phyloP scores from a whole-genome alignment of 1,140 invertebrate species.

The Atopsyche davidsoni region DNA sequence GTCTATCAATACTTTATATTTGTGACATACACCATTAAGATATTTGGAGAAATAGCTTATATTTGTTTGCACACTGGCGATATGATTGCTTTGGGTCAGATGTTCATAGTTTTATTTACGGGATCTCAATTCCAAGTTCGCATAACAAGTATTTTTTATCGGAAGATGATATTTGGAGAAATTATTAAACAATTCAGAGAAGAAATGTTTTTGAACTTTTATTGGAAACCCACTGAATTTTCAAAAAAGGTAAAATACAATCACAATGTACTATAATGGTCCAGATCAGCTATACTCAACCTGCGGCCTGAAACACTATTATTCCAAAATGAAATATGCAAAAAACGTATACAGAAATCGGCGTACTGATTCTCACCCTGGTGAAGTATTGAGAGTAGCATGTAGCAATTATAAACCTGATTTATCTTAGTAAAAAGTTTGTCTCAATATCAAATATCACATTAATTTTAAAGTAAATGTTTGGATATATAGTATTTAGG shows the following conservation, averaged over 20 bases:
- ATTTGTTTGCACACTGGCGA: constrained; percentile 13
- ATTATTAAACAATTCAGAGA: constrained; percentile 8
- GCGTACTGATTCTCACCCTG: too few species aligned
- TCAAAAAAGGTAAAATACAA: constrained; percentile 13
- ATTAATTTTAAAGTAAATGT: too few species aligned
- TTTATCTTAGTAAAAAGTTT: too few species aligned
- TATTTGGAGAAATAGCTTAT: constrained; percentile 9
- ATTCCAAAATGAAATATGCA: too few species aligned
- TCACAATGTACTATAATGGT: too few species aligned
- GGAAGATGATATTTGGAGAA: neutral
- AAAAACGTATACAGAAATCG: too few species aligned
- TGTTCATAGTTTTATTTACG: constrained; percentile 20
- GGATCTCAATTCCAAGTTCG: constrained; percentile 12
- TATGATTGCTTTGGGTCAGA: constrained; percentile 9
- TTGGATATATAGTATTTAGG: too few species aligned
- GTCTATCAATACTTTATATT: neutral
- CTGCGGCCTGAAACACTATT: too few species aligned
- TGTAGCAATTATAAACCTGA: too few species aligned
- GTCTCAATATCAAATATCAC: too few species aligned
- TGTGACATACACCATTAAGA: constrained; percentile 7
- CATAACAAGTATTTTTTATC: constrained; percentile 15
- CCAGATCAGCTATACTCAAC: too few species aligned
- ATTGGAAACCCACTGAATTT: constrained; percentile 1
- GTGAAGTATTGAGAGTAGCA: too few species aligned
- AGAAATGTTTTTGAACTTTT: constrained; percentile 6